A percentile compares a stretch with the other conserved stretches of the same genome.
Conservation (phyloP, 1,140 invertebrate species). For the Gonatopus flavifemur region DNA sequence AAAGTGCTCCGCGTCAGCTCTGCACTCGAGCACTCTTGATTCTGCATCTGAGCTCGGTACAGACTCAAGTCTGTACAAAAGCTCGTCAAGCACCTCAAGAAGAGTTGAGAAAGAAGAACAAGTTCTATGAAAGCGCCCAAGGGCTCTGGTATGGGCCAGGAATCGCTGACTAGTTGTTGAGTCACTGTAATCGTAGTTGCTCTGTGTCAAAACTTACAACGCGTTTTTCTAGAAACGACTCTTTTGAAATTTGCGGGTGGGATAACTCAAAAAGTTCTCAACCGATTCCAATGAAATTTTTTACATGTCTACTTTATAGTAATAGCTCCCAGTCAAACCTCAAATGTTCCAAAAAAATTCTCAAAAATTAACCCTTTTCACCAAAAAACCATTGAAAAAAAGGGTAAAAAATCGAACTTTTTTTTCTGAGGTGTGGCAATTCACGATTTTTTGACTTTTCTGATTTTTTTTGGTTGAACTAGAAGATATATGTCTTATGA, state of each 20-base stretch:
- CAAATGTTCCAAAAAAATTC: neutral
- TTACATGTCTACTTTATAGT: neutral
- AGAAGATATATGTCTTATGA: neutral
- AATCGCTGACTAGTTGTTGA: too few relatives aligned
- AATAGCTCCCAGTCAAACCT: slow-evolving; percentile 1
- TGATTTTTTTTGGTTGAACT: neutral
- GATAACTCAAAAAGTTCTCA: too few relatives aligned
- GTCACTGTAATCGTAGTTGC: too few relatives aligned
- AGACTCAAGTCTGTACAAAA: too few relatives aligned
- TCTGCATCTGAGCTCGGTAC: too few relatives aligned
- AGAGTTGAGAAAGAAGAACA: too few relatives aligned
- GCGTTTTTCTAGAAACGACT: neutral
- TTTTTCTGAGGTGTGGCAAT: too few relatives aligned
- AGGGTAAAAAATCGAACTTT: neutral
- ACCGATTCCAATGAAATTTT: slow-evolving; percentile 5
- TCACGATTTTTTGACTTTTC: neutral
- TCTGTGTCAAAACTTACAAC: neutral
- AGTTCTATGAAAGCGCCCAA: too few relatives aligned
- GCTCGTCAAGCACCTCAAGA: neutral
- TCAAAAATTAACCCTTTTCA: neutral
- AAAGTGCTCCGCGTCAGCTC: too few relatives aligned
- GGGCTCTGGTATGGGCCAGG: too few relatives aligned
- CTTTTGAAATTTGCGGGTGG: too few relatives aligned
- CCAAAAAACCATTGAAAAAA: neutral
- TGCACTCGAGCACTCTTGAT: too few relatives aligned